Evolutionary conservation across 2,113 vertebrate species (phyloP).

Genomic region (Poicephalus meyeri): DNA sequence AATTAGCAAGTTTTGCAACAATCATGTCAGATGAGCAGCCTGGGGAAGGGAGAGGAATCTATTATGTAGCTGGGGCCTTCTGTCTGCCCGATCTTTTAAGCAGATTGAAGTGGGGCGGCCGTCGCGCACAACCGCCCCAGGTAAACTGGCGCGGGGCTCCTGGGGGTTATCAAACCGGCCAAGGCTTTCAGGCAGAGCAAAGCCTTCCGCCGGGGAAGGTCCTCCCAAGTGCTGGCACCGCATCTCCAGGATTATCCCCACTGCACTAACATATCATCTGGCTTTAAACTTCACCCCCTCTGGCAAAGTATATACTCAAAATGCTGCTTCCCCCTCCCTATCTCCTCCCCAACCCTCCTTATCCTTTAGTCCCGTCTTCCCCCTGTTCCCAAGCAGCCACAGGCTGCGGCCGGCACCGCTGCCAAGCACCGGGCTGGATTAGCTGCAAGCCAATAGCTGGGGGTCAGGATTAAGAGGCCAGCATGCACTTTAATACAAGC

Average conservation of each 20-base stretch:
- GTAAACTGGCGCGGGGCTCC: slow-evolving; percentile 80
- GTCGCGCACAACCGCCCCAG: slow-evolving; percentile 79
- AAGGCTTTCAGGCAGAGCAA: slow-evolving; percentile 85
- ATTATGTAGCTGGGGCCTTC: slow-evolving; percentile 64
- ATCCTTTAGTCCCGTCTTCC: slow-evolving; percentile 72
- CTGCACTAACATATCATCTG: slow-evolving; percentile 84
- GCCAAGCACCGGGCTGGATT: slow-evolving; percentile 94
- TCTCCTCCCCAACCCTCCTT: slow-evolving; percentile 50
- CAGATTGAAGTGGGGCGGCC: slow-evolving; percentile 75
- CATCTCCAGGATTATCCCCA: slow-evolving; percentile 85
- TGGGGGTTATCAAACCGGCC: slow-evolving; percentile 87
- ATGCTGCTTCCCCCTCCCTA: slow-evolving; percentile 45
- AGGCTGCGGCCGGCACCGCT: slow-evolving; percentile 82
- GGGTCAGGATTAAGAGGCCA: slow-evolving; percentile 98
- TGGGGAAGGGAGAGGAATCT: slow-evolving; percentile 65
- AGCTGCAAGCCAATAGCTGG: slow-evolving; percentile 96
- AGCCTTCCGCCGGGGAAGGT: slow-evolving; percentile 80
- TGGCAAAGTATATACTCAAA: slow-evolving; percentile 77
- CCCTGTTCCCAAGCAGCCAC: slow-evolving; percentile 69
- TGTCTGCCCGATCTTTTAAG: slow-evolving; percentile 72
- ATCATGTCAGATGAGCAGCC: slow-evolving; percentile 53
- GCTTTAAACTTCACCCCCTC: slow-evolving; percentile 88
- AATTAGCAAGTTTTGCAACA: slow-evolving; percentile 87
- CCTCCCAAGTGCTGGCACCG: slow-evolving; percentile 74
- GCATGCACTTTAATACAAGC: slow-evolving; percentile 92